Evolutionary conservation across 1,140 invertebrate genomes (phyloP), one percentile per base, ranked within the genome.

Genomic region (Himalopsyche phryganea): DNA sequence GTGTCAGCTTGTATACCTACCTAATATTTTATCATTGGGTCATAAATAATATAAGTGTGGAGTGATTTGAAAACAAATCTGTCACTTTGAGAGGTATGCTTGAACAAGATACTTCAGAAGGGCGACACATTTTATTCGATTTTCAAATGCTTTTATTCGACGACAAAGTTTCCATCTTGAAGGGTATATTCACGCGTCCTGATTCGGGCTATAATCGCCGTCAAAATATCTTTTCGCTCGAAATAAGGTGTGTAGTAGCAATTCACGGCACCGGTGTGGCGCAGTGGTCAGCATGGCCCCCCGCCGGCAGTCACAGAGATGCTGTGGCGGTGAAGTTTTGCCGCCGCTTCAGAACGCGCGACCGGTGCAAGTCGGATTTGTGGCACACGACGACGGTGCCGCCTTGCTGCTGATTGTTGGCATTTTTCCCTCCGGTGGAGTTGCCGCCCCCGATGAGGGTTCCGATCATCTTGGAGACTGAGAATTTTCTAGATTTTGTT

Each of bases 401-500:
- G 4, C 80, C 79, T 55, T 79, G 76, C 20, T 52, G 54, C 9
- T 13, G 33, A 28, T 42, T 28, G 35, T 63, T 67, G 40, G 70
- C 67, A 13, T 71, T 51, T 40, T 68, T 65, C 19, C 66, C 65
- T 32, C 67, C 66, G 10, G 58, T 66, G 6, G 67, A 66, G 50
- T 68, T 71, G 20, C 77, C 78, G 23, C 77, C 78, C 5, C 85
- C 83, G 69, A 89, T 87, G 46, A 89, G 72, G 1, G 85, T 86
- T n/a, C 86, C 86, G 23, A 89, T 78, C 85, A 89, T 89, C 69
- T 89, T 89, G 6, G 86, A 86, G 6, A 90, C 87, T 35, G 85
- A 88, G 69, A 89, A 86, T 65, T 90, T 86, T 48, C 88, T 79
- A 40, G 80, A 81, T 60, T 83, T 80, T 35, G 76, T 74, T n/a